phyloP scores from a whole-genome alignment of 2,797 vertebrate species.

The Etheostoma nigrum region DNA sequence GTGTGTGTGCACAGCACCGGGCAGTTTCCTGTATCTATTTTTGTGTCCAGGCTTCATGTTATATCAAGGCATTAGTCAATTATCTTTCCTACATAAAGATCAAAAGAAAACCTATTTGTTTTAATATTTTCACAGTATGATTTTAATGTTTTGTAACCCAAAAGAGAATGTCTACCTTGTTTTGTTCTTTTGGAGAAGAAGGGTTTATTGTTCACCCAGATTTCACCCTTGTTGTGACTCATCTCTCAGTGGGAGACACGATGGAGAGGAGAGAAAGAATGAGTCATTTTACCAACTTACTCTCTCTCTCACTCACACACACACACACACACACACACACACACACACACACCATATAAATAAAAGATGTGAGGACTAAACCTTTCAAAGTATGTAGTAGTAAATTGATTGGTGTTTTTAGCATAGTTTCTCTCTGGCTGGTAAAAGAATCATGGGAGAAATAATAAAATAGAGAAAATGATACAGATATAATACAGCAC shows the following conservation, averaged over 20 bases:
- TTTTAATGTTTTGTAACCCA: constrained; percentile 5
- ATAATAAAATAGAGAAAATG: neutral
- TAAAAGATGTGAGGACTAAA: constrained; percentile 39
- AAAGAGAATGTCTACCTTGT: constrained; percentile 6
- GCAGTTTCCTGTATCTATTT: neutral
- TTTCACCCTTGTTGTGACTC: constrained; percentile 63
- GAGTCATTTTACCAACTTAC: constrained; percentile 66
- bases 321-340: too few species aligned
- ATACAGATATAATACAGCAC: neutral
- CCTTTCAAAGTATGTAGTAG: neutral
- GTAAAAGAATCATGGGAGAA: neutral
- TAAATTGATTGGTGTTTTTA: constrained; percentile 24
- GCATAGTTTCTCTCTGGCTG: constrained; percentile 1
- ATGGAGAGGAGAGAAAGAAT: constrained; percentile 62
- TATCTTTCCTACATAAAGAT: neutral
- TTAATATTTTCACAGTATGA: neutral
- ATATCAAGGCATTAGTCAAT: constrained; percentile 1
- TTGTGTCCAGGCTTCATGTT: neutral
- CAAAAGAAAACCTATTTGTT: neutral
- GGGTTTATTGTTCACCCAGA: constrained; percentile 46
- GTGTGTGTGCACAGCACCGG: neutral
- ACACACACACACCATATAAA: constrained; percentile 23
- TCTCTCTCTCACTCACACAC: too few species aligned
- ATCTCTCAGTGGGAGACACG: constrained; percentile 65
- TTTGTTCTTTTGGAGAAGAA: constrained; percentile 10